Conservation (phyloP, 2,888 invertebrate genomes). For the Chaetogeoica ovagalla region DNA sequence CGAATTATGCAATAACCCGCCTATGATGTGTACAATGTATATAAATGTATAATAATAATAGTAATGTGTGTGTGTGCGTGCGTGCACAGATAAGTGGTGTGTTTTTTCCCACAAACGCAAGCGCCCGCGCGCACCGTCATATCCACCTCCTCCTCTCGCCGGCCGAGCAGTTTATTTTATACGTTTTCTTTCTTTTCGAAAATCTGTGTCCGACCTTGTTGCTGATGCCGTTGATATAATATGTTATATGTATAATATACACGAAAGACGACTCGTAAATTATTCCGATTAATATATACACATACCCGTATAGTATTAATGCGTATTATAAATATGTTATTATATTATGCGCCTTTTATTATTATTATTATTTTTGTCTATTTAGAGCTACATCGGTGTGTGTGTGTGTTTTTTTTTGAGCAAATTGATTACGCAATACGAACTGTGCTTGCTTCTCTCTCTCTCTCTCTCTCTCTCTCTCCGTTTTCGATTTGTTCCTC, state of each 20-base stretch:
- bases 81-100: not conserved
- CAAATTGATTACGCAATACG: conserved; percentile 24
- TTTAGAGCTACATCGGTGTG: not conserved
- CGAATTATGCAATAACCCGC: conserved; percentile 36
- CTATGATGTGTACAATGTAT: not conserved
- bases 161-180: not conserved
- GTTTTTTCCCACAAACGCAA: conserved; percentile 2
- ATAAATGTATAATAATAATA: not conserved
- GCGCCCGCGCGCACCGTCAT: conserved; percentile 8
- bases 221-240: not conserved
- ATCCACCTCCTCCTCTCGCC: not conserved
- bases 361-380: not conserved
- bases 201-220: conserved; percentile 35
- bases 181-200: conserved; percentile 32
- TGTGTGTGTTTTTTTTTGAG: conserved; percentile 12
- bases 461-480: not conserved
- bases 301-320: not conserved
- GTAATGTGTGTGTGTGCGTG: not conserved
- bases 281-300: conserved; percentile 12
- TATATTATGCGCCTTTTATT: not conserved
- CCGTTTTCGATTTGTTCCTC: conserved; percentile 26
- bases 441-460: not conserved
- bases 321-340: not conserved
- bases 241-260: not conserved
- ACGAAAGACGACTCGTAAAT: conserved; percentile 20